Base-by-base conservation (phyloP, 2,113 vertebrate genomes). In the Trichomycterus rosablanca region DNA sequence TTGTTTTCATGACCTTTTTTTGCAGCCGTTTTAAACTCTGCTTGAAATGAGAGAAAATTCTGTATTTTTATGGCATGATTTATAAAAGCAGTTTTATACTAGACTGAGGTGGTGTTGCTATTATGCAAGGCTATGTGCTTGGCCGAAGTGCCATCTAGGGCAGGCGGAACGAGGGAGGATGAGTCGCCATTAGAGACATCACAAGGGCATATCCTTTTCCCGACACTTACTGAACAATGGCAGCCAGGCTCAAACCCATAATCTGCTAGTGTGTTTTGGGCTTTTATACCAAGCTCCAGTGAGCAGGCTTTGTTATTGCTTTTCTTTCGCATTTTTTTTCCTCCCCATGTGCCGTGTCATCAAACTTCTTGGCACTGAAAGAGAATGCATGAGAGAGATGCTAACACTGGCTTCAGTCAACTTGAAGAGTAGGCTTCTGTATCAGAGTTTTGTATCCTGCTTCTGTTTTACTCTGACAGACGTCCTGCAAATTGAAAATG, bases 221-320 rank as follows among this genome's bases (percentile, higher is more conserved):
- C 39, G 60, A 72, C 60, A 66, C 72, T 62, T 74, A 74, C 74
- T 77, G 69, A 74, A 72, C 66, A 74, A 62, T 52, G 61, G 62
- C 61, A 72, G 40, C 57, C 57, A 58, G 58, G 59, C 56, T 58
- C 66, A 70, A 58, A 74, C 59, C 59, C 69, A 74, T 72, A 72
- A 77, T 66, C 59, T 69, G 72, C 55, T 74, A 72, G 74, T 70
- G 72, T 74, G 75, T 62, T 64, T 56, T 66, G 62, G 63, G 55
- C 28, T 63, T 70, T 69, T 62, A 68, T 71, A 66, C 37, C 59
- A 60, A 72, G 74, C 54, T 57, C 61, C 62, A 63, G 37, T 76
- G 62, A 67, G 56, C 68, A 74, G 72, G 54, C 56, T 68, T 68
- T 74, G 68, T 64, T 48, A 67, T 60, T 46, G 46, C 63, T 26